phyloP scores from a whole-genome alignment of 1,140 invertebrate species.

The Drosophila tsacasi region DNA sequence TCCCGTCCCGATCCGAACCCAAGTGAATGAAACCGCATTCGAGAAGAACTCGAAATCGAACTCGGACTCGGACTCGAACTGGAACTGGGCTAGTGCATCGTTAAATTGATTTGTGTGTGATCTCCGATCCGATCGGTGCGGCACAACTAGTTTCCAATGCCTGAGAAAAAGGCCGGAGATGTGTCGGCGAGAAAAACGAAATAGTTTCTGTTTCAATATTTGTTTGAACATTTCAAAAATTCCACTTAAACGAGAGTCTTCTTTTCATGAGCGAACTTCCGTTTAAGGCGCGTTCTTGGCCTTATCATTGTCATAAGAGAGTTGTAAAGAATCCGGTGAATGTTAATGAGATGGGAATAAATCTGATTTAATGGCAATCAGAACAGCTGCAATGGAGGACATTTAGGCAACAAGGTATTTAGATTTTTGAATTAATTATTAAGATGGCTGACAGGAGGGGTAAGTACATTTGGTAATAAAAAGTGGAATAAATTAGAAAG shows the following conservation, averaged over 20 bases:
- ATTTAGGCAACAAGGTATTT: not conserved
- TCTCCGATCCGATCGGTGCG: conserved; percentile 37
- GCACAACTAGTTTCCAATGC: conserved; percentile 68
- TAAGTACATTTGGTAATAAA: too few species aligned
- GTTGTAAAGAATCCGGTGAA: conserved; percentile 63
- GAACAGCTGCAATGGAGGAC: conserved; percentile 55
- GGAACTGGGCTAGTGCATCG: conserved; percentile 79
- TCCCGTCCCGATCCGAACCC: conserved; percentile 29
- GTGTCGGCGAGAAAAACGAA: conserved; percentile 41
- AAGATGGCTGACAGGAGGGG: not conserved
- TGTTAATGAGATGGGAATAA: conserved; percentile 45
- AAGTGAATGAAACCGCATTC: conserved; percentile 53
- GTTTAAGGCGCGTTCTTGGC: conserved; percentile 63
- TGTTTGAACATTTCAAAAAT: conserved; percentile 65
- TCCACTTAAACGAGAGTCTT: conserved; percentile 61
- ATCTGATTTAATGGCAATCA: conserved; percentile 26
- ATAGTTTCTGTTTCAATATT: conserved; percentile 66
- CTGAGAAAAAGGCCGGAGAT: conserved; percentile 68
- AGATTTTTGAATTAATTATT: not conserved
- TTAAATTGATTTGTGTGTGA: conserved; percentile 83
- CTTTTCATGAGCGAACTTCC: conserved; percentile 55
- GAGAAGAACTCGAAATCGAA: conserved; percentile 23
- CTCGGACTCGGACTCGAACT: conserved; percentile 43
- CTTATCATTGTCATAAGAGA: conserved; percentile 73
- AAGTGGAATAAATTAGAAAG: too few species aligned